Conservation (phyloP, 2,113 vertebrate genomes). For the Catharus minimus region DNA sequence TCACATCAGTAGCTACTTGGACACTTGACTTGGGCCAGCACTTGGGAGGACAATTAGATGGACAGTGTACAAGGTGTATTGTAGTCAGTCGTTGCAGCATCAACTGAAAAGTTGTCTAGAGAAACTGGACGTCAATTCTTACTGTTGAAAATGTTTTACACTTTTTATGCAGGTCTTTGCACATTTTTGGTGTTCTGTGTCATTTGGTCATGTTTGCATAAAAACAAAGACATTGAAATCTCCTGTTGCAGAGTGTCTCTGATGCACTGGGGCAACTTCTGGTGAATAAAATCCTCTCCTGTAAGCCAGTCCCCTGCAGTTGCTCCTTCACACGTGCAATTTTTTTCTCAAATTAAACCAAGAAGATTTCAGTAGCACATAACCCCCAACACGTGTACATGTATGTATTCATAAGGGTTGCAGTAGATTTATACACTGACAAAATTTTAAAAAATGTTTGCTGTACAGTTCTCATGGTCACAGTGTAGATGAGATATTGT, state of each 20-base stretch:
- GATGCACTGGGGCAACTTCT: neutral
- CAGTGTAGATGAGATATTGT: neutral
- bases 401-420: neutral
- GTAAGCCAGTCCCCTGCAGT: neutral
- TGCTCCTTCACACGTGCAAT: neutral
- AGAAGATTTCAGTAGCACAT: neutral
- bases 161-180: neutral
- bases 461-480: neutral
- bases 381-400: accelerated
- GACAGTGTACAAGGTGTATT: neutral
- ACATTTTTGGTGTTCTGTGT: neutral
- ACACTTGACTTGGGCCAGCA: neutral
- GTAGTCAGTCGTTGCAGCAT: neutral
- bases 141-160: neutral
- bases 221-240: neutral
- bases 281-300: neutral
- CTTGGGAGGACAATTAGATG: neutral
- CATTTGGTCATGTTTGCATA: neutral
- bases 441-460: neutral
- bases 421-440: neutral
- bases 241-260: neutral
- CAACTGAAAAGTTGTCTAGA: neutral
- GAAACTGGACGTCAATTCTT: neutral
- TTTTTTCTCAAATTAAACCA: neutral
- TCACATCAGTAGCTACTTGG: neutral